Evolutionary conservation across 2,888 invertebrate genomes (phyloP), one percentile per base, ranked within the genome.

Genomic region (Disparrhopalites patrizii): DNA sequence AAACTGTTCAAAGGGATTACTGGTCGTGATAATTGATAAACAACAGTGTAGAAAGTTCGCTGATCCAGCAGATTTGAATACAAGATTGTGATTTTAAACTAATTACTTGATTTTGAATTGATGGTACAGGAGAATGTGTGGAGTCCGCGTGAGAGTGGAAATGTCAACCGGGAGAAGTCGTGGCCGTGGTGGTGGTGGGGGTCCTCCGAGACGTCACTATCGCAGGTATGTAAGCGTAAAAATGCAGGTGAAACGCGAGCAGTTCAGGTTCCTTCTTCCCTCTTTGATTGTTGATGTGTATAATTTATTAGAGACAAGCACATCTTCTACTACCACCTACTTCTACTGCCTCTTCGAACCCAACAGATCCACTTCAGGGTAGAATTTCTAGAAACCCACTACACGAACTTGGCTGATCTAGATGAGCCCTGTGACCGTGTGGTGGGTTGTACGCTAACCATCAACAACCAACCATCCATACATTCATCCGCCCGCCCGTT

Each of bases 131-230:
- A 87, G 91, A 58, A 89, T 91, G 81, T 93, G 93, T 81, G 93
- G 93, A 10, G 89, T 91, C 30, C 85, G 93, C 77, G 90, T 93
- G 61, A 86, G 93, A 69, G 93, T 93, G 18, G 93, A 94, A 82
- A 93, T 93, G 93, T 93, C 93, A 0, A 91, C 89, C 70, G 93
- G 93, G 0, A 84, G 91, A 75, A 90, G 89, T 58, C 83, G 91
- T 60, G 85, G 85, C 74, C 89, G 87, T 64, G 87, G 86, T 71
- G 85, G 85, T 66, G 79, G 82, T 10, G 62, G 66, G 15, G 61
- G 64, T 23, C 60, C 64, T 15, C 56, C 56, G 15, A 64, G 65
- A 54, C 62, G 61, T 36, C 47, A 56, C 38, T 58, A 57, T 50
- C 50, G 57, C 28, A 65, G 63, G 63, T 58, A 58, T 43, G 58